Evolutionary conservation across 2,113 vertebrate genomes (phyloP).

Genomic region (Phycodurus eques): DNA sequence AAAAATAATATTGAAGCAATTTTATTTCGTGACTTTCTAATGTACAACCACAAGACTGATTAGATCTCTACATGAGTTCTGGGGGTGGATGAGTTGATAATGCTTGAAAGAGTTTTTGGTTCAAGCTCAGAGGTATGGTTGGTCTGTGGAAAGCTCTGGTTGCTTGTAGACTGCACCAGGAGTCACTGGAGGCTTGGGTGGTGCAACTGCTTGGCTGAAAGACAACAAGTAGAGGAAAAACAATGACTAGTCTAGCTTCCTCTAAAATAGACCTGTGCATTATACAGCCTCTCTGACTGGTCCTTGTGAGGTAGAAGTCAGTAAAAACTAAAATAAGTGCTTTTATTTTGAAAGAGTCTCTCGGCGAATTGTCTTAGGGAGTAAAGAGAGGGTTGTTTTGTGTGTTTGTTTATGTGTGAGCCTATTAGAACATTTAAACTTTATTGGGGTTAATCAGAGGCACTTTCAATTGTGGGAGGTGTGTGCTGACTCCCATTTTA

Average conservation of each 20-base stretch:
- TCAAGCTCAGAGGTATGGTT: conserved; percentile 82
- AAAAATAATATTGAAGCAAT: conserved; percentile 23
- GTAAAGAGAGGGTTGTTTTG: too few species aligned
- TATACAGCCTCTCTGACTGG: neutral
- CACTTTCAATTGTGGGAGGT: too few species aligned
- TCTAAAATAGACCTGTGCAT: neutral
- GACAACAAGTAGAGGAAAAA: neutral
- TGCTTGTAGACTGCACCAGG: conserved; percentile 71
- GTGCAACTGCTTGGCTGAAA: conserved; percentile 68
- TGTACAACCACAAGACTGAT: conserved; percentile 13
- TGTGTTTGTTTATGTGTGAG: too few species aligned
- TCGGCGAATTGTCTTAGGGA: too few species aligned
- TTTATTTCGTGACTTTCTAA: conserved; percentile 63
- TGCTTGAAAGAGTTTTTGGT: neutral
- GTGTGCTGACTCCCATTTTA: too few species aligned
- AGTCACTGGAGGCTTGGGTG: conserved; percentile 74
- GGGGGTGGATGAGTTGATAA: conserved; percentile 1
- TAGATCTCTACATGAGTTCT: conserved; percentile 8
- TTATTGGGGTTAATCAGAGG: too few species aligned
- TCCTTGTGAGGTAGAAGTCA: neutral
- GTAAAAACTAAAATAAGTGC: too few species aligned
- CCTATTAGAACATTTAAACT: too few species aligned
- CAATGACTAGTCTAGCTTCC: neutral
- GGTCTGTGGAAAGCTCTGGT: conserved; percentile 82
- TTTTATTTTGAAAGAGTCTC: too few species aligned